Conservation (phyloP, 2,888 invertebrate genomes). For the Teinopalpus imperialis region DNA sequence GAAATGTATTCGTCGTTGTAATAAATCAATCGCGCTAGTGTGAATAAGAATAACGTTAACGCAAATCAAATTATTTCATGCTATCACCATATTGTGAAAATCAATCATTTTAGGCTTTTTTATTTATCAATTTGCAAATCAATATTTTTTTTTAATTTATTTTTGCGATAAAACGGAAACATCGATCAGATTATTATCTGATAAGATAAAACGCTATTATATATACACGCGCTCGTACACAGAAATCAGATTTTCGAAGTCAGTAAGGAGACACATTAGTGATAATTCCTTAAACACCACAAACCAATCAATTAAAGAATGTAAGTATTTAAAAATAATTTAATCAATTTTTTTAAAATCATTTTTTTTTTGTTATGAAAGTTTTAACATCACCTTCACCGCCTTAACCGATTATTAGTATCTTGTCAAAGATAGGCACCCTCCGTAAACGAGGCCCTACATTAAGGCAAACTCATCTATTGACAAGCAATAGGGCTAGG, state of each 20-base stretch:
- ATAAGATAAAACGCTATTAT: conserved; percentile 15
- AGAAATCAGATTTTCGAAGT: background rate
- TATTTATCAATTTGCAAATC: conserved; percentile 8
- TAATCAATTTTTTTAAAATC: background rate
- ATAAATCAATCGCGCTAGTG: too few relatives aligned
- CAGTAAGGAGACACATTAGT: background rate
- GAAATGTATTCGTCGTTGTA: too few relatives aligned
- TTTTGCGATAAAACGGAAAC: conserved; percentile 11
- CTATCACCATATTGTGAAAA: too few relatives aligned
- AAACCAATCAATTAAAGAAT: background rate
- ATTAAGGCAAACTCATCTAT: too few relatives aligned
- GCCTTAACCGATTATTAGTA: too few relatives aligned
- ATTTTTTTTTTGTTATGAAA: too few relatives aligned
- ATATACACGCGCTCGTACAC: background rate
- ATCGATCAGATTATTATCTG: conserved; percentile 16
- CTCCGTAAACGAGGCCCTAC: too few relatives aligned
- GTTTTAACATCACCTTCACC: too few relatives aligned
- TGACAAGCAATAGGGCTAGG: too few relatives aligned
- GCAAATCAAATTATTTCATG: too few relatives aligned
- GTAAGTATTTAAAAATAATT: conserved; percentile 1
- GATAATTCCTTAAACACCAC: background rate
- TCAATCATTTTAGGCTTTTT: conserved; percentile 8
- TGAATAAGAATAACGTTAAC: too few relatives aligned
- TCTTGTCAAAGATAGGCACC: too few relatives aligned
- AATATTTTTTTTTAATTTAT: conserved; percentile 1